Conservation (phyloP, 1,140 invertebrate genomes). For the Trachymyrmex cornetzi region DNA sequence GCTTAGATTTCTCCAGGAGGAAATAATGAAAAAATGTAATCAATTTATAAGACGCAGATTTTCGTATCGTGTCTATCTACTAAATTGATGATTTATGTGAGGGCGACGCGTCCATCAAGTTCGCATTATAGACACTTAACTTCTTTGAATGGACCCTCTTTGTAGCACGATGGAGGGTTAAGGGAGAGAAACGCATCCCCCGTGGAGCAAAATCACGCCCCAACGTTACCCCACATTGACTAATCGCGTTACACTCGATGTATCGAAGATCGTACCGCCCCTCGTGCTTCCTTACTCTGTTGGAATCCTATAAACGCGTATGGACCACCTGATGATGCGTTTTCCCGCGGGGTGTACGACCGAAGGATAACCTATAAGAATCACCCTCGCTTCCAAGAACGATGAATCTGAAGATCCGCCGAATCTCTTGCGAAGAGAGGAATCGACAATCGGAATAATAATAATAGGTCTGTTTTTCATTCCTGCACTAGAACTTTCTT, state of each 20-base stretch:
- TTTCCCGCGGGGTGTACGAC: constrained; percentile 34
- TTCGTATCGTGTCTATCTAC: not conserved
- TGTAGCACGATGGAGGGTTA: not conserved
- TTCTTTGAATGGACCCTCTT: constrained; percentile 54
- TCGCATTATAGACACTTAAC: constrained; percentile 59
- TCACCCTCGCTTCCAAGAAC: not conserved
- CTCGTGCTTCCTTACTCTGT: not conserved
- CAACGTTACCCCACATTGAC: constrained; percentile 60
- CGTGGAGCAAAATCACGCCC: constrained; percentile 73
- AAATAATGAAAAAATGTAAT: not conserved
- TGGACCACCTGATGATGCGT: constrained; percentile 68
- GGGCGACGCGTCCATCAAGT: constrained; percentile 39
- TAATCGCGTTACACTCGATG: constrained; percentile 69
- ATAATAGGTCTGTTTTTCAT: not conserved
- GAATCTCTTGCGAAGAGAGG: not conserved
- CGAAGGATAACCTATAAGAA: not conserved
- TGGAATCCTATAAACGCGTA: constrained; percentile 28
- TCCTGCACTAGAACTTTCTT: too few species aligned
- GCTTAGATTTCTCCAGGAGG: not conserved
- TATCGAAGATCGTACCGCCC: constrained; percentile 22
- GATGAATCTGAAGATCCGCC: not conserved
- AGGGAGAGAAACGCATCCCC: constrained; percentile 56
- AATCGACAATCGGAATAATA: not conserved
- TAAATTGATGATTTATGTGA: constrained; percentile 63
- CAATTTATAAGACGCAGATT: not conserved